Conservation (phyloP, 2,888 invertebrate species). For the Adela reaumurella region DNA sequence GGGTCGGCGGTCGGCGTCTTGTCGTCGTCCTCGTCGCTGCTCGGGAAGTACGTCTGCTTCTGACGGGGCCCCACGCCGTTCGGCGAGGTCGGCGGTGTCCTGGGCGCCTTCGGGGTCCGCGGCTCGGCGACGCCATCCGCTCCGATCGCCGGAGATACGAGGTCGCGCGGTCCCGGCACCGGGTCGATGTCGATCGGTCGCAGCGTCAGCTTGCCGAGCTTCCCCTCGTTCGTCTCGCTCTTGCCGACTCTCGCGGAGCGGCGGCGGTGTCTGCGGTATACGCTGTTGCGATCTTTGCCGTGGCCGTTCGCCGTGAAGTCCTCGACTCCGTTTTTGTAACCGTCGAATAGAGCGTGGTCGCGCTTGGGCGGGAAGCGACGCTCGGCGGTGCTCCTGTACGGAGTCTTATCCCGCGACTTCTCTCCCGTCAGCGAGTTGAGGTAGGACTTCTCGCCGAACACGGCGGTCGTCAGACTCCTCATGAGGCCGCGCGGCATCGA, state of each 20-base stretch:
- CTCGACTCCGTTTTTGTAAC: slow-evolving; percentile 37
- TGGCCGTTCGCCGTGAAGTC: slow-evolving; percentile 24
- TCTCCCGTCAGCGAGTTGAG: slow-evolving; percentile 55
- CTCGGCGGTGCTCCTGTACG: slow-evolving; percentile 53
- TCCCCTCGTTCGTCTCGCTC: slow-evolving; percentile 57
- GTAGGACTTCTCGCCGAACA: slow-evolving; percentile 64
- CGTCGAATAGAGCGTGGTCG: slow-evolving; percentile 21
- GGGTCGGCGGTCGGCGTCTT: slow-evolving; percentile 55
- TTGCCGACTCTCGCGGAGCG: slow-evolving; percentile 60
- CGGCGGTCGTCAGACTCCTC: slow-evolving; percentile 70
- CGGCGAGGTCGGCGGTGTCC: slow-evolving; percentile 38
- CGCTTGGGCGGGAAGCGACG: slow-evolving; percentile 29
- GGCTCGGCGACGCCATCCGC: slow-evolving; percentile 34
- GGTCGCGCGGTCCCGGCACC: slow-evolving; percentile 43
- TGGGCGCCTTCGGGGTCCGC: slow-evolving; percentile 21
- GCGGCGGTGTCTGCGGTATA: slow-evolving; percentile 49
- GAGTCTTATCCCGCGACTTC: slow-evolving; percentile 61
- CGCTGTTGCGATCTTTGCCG: slow-evolving; percentile 49
- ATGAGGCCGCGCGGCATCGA: slow-evolving; percentile 47
- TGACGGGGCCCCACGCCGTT: slow-evolving; percentile 34
- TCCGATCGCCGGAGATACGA: slow-evolving; percentile 43
- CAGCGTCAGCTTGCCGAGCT: slow-evolving; percentile 44
- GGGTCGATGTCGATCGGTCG: slow-evolving; percentile 53
- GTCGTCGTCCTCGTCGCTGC: slow-evolving; percentile 42
- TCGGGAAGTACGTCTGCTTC: slow-evolving; percentile 46